Conservation (phyloP, 2,113 vertebrate genomes). For the Chlorodrepanis virens region DNA sequence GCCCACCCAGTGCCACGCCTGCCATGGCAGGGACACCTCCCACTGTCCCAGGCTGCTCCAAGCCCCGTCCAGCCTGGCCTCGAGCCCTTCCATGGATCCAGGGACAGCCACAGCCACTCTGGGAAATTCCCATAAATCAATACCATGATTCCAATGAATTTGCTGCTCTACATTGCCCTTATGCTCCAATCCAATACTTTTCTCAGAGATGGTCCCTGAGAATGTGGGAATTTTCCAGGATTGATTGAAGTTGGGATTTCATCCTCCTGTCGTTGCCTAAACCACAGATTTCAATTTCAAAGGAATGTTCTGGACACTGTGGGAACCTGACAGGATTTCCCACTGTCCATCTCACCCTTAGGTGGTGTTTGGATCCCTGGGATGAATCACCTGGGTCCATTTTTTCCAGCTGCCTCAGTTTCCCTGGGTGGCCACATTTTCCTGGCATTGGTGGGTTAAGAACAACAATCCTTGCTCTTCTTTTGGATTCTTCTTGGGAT, state of each 20-base stretch:
- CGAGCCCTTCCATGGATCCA: neutral
- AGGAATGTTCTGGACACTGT: fast-evolving
- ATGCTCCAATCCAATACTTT: fast-evolving
- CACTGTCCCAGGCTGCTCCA: fast-evolving
- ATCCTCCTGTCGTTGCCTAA: fast-evolving
- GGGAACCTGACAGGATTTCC: neutral
- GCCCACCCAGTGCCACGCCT: neutral
- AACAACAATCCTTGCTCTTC: no score
- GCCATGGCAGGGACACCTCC: neutral
- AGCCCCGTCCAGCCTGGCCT: fast-evolving
- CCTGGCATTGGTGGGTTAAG: neutral
- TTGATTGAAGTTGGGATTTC: neutral
- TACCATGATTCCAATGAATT: neutral
- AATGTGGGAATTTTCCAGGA: neutral
- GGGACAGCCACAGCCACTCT: neutral
- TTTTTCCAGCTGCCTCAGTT: neutral
- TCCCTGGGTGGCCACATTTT: neutral
- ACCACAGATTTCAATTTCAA: fast-evolving
- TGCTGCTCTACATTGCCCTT: neutral
- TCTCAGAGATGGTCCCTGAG: neutral
- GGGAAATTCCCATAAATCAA: neutral
- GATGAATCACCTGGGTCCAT: neutral
- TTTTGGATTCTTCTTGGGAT: neutral
- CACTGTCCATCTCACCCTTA: neutral
- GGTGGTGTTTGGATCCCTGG: neutral